Evolutionary conservation across 2,888 invertebrate species (phyloP).

Genomic region (Rotaria magnacalcarata): DNA sequence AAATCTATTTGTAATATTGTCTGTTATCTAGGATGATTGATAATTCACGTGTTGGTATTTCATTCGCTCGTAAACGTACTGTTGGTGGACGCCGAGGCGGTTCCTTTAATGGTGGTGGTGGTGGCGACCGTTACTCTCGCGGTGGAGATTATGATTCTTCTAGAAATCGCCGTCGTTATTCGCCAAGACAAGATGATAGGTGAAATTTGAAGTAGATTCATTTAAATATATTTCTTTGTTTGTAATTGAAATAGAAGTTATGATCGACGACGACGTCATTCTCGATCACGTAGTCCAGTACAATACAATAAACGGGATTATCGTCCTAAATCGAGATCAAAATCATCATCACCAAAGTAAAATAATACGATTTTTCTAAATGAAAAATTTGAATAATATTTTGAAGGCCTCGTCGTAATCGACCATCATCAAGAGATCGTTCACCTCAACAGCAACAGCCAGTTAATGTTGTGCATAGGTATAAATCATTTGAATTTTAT

Average conservation of each 20-base stretch:
- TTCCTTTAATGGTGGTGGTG: background rate
- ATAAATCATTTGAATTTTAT: background rate
- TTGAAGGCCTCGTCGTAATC: background rate
- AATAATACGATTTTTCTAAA: background rate
- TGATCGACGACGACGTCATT: constrained; percentile 3
- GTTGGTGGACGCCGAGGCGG: background rate
- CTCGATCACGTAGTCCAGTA: constrained; percentile 20
- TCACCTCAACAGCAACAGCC: background rate
- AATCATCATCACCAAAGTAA: constrained; percentile 14
- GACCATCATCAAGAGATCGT: background rate
- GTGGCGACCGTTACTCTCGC: background rate
- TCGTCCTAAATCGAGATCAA: background rate
- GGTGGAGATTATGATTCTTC: background rate
- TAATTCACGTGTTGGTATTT: constrained; percentile 5
- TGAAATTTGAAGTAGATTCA: background rate
- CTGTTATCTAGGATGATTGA: constrained; percentile 30
- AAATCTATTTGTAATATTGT: too few relatives aligned
- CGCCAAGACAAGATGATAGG: constrained; percentile 13
- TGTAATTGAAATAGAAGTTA: background rate
- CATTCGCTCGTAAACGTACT: constrained; percentile 22
- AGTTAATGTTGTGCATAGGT: background rate
- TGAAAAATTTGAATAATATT: background rate
- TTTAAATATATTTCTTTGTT: background rate
- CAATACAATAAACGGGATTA: background rate
- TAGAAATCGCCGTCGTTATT: background rate